Evolutionary conservation across 2,888 invertebrate genomes (phyloP), one percentile per base, ranked within the genome.

Genomic region (Aporophyla lueneburgensis): DNA sequence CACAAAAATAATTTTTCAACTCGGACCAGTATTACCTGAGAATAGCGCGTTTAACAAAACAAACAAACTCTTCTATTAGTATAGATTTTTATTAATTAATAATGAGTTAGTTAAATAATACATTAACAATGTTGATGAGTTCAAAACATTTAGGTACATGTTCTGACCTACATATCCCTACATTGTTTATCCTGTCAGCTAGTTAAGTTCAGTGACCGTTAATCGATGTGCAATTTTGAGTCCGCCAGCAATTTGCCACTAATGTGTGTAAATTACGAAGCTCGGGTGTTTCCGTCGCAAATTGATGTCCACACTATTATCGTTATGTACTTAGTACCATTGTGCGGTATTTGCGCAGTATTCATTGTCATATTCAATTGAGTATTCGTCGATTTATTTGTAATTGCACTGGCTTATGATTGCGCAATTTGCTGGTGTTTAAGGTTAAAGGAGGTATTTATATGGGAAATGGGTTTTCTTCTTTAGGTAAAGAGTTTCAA

Each of bases 201-300:
- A 58, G 70, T 71, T 33, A 0, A 70, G 83, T 86, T 74, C 71
- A 72, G 0, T 56, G 74, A 53, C 86, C 86, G 74, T 21, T 83
- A 86, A 83, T 86, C 79, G 62, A 81, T 61, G 54, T 68, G 65
- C 43, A 79, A 72, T 77, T 78, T 74, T 56, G 59, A 71, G 71
- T 63, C 68, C 54, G 59, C 56, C 40, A 40, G 40, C 82, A 81
- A 68, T 82, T 85, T 71, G 14, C 46, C n/a, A 58, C 56, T 78
- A 79, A 84, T 78, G 65, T 74, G 85, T 68, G 69, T 65, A 73
- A 84, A 84, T 80, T 74, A 70, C 65, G 62, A 70, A 16, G 49
- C 24, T 59, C 73, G 59, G 69, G 56, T 56, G 58, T 79, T 69
- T 74, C 68, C 71, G 53, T 49, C 66, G 62, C 68, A 71, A 71